Conservation (phyloP, 2,888 invertebrate species). For the Ophion ventricosus region DNA sequence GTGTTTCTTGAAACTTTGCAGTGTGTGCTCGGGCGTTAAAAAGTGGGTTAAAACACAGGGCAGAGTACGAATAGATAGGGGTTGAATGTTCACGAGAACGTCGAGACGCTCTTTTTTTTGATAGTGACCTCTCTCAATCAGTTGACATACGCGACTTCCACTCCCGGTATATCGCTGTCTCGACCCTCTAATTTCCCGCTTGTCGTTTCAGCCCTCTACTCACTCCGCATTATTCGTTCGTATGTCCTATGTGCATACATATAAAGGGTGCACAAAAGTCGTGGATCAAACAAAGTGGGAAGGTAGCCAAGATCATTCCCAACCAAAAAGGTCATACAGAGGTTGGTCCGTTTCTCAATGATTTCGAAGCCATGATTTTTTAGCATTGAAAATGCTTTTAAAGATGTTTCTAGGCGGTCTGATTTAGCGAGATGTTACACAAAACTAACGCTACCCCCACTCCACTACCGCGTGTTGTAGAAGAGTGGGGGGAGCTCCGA, state of each 20-base stretch:
- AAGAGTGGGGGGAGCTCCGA: too few relatives aligned
- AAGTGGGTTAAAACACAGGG: constrained; percentile 30
- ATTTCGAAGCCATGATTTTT: too few relatives aligned
- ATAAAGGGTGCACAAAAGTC: background rate
- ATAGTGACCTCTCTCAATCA: background rate
- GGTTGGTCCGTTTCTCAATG: too few relatives aligned
- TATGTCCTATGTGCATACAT: constrained; percentile 8
- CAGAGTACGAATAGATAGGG: background rate
- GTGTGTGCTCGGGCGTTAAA: constrained; percentile 39
- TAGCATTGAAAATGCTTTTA: too few relatives aligned
- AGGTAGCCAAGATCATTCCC: too few relatives aligned
- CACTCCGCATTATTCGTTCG: constrained; percentile 15
- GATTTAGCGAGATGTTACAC: too few relatives aligned
- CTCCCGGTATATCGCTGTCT: constrained; percentile 22
- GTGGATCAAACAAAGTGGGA: too few relatives aligned
- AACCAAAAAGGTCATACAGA: too few relatives aligned
- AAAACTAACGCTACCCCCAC: too few relatives aligned
- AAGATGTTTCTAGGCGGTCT: too few relatives aligned
- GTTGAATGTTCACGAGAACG: constrained; percentile 13
- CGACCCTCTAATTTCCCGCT: constrained; percentile 53
- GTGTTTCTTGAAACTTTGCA: constrained; percentile 14
- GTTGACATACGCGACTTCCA: constrained; percentile 50
- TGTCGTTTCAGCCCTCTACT: constrained; percentile 46
- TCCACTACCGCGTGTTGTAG: too few relatives aligned
- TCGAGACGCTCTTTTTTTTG: constrained; percentile 16